phyloP scores from a whole-genome alignment of 2,888 invertebrate genomes.

The Watsonalla cultraria region DNA sequence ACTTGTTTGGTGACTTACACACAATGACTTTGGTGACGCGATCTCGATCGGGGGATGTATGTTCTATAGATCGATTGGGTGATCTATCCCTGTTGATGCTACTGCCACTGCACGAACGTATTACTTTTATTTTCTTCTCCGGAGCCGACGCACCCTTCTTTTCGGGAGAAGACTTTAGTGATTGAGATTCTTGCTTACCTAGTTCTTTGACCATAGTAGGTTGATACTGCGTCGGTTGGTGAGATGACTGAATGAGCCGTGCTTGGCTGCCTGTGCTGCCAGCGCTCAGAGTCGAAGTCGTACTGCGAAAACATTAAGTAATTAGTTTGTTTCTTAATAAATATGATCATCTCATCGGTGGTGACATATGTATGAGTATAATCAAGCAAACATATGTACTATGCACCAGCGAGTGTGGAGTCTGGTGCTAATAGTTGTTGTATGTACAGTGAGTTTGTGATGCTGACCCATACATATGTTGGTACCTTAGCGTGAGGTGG shows the following conservation, averaged over 20 bases:
- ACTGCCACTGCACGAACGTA: conserved; percentile 77
- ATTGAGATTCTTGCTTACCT: conserved; percentile 85
- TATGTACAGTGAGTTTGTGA: conserved; percentile 38
- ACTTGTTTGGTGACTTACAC: conserved; percentile 73
- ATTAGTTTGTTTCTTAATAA: not conserved
- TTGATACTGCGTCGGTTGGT: conserved; percentile 95
- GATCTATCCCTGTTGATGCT: conserved; percentile 69
- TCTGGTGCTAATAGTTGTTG: conserved; percentile 20
- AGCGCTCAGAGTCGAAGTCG: conserved; percentile 95
- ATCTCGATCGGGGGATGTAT: conserved; percentile 59
- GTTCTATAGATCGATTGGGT: conserved; percentile 52
- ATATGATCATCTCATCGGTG: conserved; percentile 12
- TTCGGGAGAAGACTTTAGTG: conserved; percentile 75
- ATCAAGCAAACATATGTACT: conserved; percentile 50
- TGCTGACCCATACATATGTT: conserved; percentile 63
- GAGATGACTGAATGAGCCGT: conserved; percentile 94
- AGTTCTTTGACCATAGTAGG: conserved; percentile 92
- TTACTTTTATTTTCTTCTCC: conserved; percentile 66
- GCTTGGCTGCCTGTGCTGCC: conserved; percentile 96
- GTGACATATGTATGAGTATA: conserved; percentile 67
- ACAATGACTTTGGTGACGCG: conserved; percentile 73
- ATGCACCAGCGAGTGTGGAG: conserved; percentile 12
- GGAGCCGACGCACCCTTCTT: conserved; percentile 43
- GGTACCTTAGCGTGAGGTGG: conserved; percentile 91
- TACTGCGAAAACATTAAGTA: conserved; percentile 77